Conservation (phyloP, 2,113 vertebrate genomes). For the Oryzias javanicus region DNA sequence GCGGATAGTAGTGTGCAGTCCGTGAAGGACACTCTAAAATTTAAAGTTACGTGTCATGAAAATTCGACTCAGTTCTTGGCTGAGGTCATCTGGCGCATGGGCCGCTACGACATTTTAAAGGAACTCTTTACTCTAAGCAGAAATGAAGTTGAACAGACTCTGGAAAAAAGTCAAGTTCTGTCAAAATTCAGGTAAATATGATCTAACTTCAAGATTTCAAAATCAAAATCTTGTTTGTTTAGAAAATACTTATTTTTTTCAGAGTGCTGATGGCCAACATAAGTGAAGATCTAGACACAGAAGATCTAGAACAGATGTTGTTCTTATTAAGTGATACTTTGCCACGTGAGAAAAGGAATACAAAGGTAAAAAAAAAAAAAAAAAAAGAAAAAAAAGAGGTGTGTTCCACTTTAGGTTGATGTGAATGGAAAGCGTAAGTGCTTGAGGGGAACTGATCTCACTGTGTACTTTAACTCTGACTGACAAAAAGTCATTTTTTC, state of each 20-base stretch:
- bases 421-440: neutral
- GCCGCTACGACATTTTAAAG: conserved; percentile 85
- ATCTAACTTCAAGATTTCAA: neutral
- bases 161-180: conserved; percentile 58
- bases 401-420: neutral
- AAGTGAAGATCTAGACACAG: conserved; percentile 79
- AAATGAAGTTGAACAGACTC: conserved; percentile 64
- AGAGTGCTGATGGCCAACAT: conserved; percentile 87
- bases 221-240: neutral
- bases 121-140: conserved; percentile 72
- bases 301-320: conserved; percentile 79
- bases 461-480: neutral
- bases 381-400: no score
- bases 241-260: neutral
- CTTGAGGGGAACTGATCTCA: neutral
- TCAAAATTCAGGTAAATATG: conserved; percentile 84
- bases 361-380: conserved; percentile 77
- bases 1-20: conserved; percentile 5
- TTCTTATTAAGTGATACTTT: conserved; percentile 79
- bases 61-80: conserved; percentile 47
- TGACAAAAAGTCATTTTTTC: neutral
- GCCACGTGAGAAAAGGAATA: conserved; percentile 74
- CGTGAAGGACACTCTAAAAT: conserved; percentile 44
- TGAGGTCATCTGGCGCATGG: conserved; percentile 81
- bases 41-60: conserved; percentile 2